phyloP scores from a whole-genome alignment of 2,113 vertebrate genomes.

The Columbina picui region DNA sequence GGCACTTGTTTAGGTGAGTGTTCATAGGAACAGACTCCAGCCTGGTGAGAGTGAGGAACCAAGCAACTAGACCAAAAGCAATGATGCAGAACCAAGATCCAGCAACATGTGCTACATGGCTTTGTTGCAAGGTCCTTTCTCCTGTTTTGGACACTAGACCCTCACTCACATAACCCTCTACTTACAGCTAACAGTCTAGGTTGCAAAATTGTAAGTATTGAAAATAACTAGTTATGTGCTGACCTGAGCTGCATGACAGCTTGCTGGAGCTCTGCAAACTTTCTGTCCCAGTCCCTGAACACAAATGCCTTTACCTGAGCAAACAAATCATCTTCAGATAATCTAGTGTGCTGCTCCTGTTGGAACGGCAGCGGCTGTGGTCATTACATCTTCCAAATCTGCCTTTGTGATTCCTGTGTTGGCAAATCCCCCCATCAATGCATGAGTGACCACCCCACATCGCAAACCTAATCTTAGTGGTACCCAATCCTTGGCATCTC shows the following conservation, averaged over 20 bases:
- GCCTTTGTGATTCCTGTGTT: background rate
- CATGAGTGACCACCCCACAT: background rate
- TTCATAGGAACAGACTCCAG: background rate
- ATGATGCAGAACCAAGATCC: background rate
- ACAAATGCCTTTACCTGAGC: background rate
- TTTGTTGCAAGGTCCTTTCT: background rate
- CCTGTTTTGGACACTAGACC: background rate
- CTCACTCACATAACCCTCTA: background rate
- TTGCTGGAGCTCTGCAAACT: background rate
- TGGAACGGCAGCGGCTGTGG: background rate
- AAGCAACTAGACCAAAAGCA: background rate
- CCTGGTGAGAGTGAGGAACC: background rate
- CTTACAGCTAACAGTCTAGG: background rate
- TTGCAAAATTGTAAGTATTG: background rate
- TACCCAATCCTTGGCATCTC: background rate
- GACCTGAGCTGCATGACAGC: background rate
- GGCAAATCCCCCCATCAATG: background rate
- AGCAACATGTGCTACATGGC: background rate
- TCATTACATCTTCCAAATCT: background rate
- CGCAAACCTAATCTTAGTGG: background rate
- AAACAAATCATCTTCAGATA: background rate
- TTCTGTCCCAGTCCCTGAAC: background rate
- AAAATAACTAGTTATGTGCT: background rate
- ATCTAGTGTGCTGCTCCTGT: background rate
- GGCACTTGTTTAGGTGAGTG: background rate